Conservation (phyloP, 2,888 invertebrate genomes). For the Pollenia angustigena region DNA sequence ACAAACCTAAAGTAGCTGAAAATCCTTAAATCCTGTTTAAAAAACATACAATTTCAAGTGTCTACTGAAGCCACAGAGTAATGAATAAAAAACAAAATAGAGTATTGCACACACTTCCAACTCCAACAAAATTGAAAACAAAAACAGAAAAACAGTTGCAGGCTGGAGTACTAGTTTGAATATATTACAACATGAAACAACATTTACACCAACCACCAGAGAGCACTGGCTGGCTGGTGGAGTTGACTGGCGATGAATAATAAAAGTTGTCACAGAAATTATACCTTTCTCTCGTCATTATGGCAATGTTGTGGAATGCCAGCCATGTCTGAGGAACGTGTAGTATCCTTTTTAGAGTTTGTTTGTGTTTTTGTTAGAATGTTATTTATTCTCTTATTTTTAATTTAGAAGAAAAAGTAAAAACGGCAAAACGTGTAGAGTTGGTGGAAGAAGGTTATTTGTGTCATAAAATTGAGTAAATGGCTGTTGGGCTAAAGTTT, state of each 20-base stretch:
- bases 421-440: not conserved
- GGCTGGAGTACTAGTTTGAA: conserved; percentile 35
- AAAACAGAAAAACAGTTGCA: conserved; percentile 10
- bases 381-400: conserved; percentile 38
- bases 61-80: conserved; percentile 36
- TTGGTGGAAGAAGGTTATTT: conserved; percentile 28
- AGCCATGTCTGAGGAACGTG: conserved; percentile 41
- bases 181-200: conserved; percentile 38
- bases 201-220: conserved; percentile 13
- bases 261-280: conserved; percentile 68
- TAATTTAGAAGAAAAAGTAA: not conserved
- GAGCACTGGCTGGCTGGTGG: conserved; percentile 18
- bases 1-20: conserved; percentile 47
- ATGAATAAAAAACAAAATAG: conserved; percentile 1
- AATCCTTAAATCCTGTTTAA: conserved; percentile 65
- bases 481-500: conserved; percentile 19
- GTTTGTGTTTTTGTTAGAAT: conserved; percentile 23
- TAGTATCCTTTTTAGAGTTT: conserved; percentile 5
- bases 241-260: conserved; percentile 64
- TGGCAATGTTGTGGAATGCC: conserved; percentile 43
- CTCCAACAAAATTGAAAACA: conserved; percentile 18
- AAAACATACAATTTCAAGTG: conserved; percentile 52
- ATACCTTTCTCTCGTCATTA: conserved; percentile 42
- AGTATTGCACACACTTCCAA: not conserved
- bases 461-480: conserved; percentile 57